phyloP scores from a whole-genome alignment of 1,140 invertebrate species.

The Thalassaphorura encarpata region DNA sequence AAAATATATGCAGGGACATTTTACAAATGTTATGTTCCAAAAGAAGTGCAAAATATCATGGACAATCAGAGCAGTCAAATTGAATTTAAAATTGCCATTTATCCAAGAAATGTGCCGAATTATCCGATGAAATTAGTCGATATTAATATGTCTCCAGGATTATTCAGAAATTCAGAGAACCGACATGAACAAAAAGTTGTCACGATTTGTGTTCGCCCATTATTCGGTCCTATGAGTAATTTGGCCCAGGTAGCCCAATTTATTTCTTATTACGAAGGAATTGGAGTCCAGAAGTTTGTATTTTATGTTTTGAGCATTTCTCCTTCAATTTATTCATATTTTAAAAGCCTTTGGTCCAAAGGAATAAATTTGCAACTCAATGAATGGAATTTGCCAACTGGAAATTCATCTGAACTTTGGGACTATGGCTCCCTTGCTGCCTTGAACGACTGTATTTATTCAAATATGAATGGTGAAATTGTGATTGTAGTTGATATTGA shows the following conservation, averaged over 20 bases:
- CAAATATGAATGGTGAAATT: slow-evolving; percentile 74
- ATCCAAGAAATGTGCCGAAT: slow-evolving; percentile 9
- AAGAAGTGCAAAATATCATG: no score
- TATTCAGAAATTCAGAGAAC: not conserved
- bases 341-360: not conserved
- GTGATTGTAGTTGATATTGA: slow-evolving; percentile 78
- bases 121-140: slow-evolving; percentile 25
- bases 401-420: slow-evolving; percentile 28
- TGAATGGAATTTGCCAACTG: slow-evolving; percentile 30
- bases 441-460: slow-evolving; percentile 84
- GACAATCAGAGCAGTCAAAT: not conserved
- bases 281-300: slow-evolving; percentile 22
- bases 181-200: not conserved
- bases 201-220: slow-evolving; percentile 20
- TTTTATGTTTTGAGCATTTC: slow-evolving; percentile 26
- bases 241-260: slow-evolving; percentile 20
- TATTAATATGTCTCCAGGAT: not conserved
- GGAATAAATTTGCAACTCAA: not conserved
- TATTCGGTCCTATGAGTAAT: slow-evolving; percentile 28
- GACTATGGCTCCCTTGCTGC: slow-evolving; percentile 53
- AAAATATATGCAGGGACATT: slow-evolving; percentile 22
- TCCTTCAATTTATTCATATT: slow-evolving; percentile 5
- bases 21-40: slow-evolving; percentile 22
- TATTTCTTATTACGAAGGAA: slow-evolving; percentile 21
- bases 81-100: slow-evolving; percentile 14